A percentile compares a stretch with the other conserved stretches of the same genome.
Evolutionary conservation across 2,113 vertebrate species (phyloP).

Genomic region (Microcebus jonahi): DNA sequence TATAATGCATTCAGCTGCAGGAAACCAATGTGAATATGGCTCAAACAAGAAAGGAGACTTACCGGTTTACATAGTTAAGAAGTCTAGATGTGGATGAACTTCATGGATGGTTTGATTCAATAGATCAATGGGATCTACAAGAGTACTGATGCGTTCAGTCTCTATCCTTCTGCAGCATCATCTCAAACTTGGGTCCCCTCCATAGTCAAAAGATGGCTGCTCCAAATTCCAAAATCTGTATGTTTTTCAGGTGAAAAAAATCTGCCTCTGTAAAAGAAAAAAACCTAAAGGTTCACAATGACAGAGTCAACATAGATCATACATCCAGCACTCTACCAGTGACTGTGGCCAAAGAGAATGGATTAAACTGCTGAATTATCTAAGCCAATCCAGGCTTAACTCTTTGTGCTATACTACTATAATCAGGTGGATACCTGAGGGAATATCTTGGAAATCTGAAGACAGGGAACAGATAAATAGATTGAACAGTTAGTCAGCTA

Average conservation of each 20-base stretch:
- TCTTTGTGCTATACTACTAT: background rate
- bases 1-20: background rate
- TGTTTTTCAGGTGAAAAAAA: background rate
- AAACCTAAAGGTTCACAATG: background rate
- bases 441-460: background rate
- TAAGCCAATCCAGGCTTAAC: background rate
- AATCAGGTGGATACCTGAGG: background rate
- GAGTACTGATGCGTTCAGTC: background rate
- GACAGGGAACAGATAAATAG: background rate
- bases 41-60: background rate
- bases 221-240: background rate
- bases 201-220: background rate
- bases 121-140: background rate
- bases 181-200: background rate
- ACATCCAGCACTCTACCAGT: background rate
- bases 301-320: background rate
- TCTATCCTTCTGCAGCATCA: conserved; percentile 1
- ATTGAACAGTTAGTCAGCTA: background rate
- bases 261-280: conserved; percentile 17
- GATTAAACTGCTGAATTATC: background rate
- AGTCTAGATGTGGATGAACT: background rate
- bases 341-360: background rate
- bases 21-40: background rate
- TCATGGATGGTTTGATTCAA: conserved; percentile 30
- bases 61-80: background rate